phyloP scores from a whole-genome alignment of 2,888 invertebrate species.

The Congeria kusceri region DNA sequence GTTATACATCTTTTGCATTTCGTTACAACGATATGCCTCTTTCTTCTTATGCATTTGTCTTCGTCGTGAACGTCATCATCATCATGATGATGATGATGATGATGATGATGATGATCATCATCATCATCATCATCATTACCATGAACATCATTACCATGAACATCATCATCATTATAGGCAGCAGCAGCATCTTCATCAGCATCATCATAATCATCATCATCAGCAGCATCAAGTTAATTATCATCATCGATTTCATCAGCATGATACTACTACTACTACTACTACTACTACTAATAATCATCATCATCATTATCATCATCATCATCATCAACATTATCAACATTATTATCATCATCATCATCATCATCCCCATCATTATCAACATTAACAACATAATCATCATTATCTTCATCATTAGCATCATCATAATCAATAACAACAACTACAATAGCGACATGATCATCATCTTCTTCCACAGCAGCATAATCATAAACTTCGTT shows the following conservation, averaged over 20 bases:
- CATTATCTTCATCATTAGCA: constrained; percentile 41
- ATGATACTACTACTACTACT: too few relatives aligned
- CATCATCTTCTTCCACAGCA: too few relatives aligned
- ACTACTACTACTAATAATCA: too few relatives aligned
- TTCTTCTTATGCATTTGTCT: neutral
- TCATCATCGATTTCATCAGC: constrained; percentile 34
- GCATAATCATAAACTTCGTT: too few relatives aligned
- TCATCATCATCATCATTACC: too few relatives aligned
- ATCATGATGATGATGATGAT: constrained; percentile 8
- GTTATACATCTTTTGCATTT: too few relatives aligned
- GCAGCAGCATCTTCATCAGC: too few relatives aligned
- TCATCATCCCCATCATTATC: neutral
- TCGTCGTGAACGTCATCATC: neutral
- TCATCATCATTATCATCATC: constrained; percentile 44
- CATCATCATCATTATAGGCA: too few relatives aligned
- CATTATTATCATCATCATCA: constrained; percentile 31
- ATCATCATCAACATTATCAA: constrained; percentile 46
- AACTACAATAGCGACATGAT: constrained; percentile 33
- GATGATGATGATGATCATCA: neutral
- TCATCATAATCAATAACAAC: constrained; percentile 42
- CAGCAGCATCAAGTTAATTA: too few relatives aligned
- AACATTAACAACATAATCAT: constrained; percentile 34
- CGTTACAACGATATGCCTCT: too few relatives aligned
- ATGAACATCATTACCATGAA: too few relatives aligned
- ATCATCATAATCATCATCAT: too few relatives aligned